Evolutionary conservation across 2,888 invertebrate species (phyloP), one percentile per base, ranked within the genome.

Genomic region (Allygus modestus): DNA sequence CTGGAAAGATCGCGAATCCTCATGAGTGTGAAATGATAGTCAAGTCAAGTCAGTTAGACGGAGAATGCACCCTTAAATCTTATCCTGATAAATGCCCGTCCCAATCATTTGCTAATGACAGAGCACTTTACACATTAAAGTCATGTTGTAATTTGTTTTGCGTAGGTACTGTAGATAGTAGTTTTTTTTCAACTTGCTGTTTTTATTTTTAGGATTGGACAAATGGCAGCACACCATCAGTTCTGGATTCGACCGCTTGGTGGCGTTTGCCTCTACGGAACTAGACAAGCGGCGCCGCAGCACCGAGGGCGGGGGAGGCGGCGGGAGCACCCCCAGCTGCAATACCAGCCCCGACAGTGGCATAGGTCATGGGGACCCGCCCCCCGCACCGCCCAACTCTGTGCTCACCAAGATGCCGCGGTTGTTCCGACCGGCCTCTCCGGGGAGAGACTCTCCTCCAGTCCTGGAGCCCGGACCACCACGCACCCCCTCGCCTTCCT

Each of bases 151-250:
- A n/a, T n/a, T n/a, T n/a, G n/a, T n/a, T n/a, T n/a, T n/a, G n/a
- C n/a, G n/a, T n/a, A n/a, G n/a, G n/a, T n/a, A n/a, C n/a, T n/a
- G n/a, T n/a, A n/a, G n/a, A n/a, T 65, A 2, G 31, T 43, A 73
- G 77, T 75, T 7, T 37, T 65, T 37, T 37, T 71, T 65, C 43
- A 54, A 31, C 31, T 75, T 79, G 17, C 26, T 81, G 26, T 81
- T 20, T 23, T 46, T 28, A 12, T 65, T 1, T 86, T 17, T 83
- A 87, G 94, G 88, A 95, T 95, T 90, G 95, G 94, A 95, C 88
- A 96, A 97, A 90, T 98, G 97, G 97, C 97, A 97, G 91, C 96
- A 97, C 91, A 95, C 97, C 88, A 97, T 98, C 88, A 97, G 96
- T 90, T 97, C 96, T 88, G 97, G 97, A 82, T 98, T 98, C 92